Evolutionary conservation across 2,888 invertebrate species (phyloP).

Genomic region (Frankliniella intonsa): DNA sequence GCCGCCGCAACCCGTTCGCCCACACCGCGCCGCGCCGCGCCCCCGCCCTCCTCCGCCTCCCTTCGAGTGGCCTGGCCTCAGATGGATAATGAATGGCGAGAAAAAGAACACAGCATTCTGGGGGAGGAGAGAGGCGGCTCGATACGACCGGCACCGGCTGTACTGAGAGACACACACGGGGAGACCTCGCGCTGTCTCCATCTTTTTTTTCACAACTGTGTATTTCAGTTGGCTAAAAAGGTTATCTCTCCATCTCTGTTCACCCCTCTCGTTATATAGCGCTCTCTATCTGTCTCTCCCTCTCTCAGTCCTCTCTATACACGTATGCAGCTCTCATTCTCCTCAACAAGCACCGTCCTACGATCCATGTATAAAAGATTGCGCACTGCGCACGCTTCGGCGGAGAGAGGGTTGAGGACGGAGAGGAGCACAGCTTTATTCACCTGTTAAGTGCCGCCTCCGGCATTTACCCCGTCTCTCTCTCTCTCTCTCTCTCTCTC

Average conservation of each 20-base stretch:
- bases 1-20: not conserved
- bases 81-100: not conserved
- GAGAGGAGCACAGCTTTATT: not conserved
- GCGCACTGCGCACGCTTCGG: not conserved
- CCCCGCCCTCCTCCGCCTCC: not conserved
- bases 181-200: no score
- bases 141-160: no score
- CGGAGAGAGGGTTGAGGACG: not conserved
- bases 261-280: not conserved
- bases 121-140: not conserved
- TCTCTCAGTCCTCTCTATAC: no score
- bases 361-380: slow-evolving; percentile 17
- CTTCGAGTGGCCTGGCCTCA: no score
- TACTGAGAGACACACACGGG: no score
- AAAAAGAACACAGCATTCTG: no score
- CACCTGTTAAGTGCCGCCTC: slow-evolving; percentile 6
- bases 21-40: not conserved
- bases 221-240: no score
- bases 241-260: not conserved
- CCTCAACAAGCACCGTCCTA: no score
- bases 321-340: no score
- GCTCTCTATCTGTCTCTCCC: no score
- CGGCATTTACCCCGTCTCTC: not conserved
- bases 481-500: not conserved
- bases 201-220: no score